These are phyloP conservation scores for Tinea pellionella DNA, from an alignment of 2,888 invertebrate species.

Conservation along the genomic window DNA sequence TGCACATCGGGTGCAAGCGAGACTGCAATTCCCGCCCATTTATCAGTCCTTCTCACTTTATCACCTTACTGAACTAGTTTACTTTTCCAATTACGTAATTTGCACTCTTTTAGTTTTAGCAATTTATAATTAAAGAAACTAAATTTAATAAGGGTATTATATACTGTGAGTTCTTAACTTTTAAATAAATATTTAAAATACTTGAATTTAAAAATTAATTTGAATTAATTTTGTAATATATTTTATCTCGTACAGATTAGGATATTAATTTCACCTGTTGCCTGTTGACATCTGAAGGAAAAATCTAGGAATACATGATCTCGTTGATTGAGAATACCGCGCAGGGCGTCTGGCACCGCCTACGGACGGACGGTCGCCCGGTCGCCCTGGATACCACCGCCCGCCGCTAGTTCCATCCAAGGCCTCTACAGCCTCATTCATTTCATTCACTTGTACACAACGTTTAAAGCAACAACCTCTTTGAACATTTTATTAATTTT, in stretches of 20 bases:
- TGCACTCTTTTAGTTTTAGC: not conserved
- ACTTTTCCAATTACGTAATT: not conserved
- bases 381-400: not conserved
- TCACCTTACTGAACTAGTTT: conserved; percentile 46
- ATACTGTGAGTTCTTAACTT: no score
- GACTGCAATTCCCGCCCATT: conserved; percentile 63
- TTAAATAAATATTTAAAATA: not conserved
- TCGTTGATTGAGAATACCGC: not conserved
- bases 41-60: conserved; percentile 64
- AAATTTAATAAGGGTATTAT: not conserved
- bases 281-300: not conserved
- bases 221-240: no score
- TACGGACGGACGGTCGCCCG: conserved; percentile 2
- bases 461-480: not conserved
- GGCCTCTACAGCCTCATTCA: not conserved
- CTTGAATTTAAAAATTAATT: not conserved
- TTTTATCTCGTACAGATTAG: not conserved
- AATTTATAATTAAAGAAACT: not conserved
- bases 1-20: conserved; percentile 64
- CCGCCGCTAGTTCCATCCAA: not conserved
- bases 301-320: not conserved
- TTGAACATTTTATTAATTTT: not conserved
- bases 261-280: not conserved
- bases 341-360: conserved; percentile 7
- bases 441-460: not conserved